A percentile compares a stretch with the other conserved stretches of the same genome.
Evolutionary conservation across 2,888 invertebrate genomes (phyloP).

Genomic region (Leptopterna dolabrata): DNA sequence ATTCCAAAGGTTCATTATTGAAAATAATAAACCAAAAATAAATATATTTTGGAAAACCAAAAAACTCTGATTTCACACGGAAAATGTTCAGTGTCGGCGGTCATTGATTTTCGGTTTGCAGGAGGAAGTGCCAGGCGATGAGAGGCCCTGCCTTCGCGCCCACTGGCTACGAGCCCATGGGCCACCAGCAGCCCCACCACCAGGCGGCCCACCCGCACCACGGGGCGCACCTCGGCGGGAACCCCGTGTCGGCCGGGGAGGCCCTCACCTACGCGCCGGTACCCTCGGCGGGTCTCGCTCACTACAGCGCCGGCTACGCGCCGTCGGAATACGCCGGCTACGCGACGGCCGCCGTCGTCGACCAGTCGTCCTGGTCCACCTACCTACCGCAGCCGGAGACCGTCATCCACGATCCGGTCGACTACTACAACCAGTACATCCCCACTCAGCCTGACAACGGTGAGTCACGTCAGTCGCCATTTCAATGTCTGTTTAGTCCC

Average conservation of each 20-base stretch:
- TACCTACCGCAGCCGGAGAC: slow-evolving; percentile 47
- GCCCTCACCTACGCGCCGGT: slow-evolving; percentile 22
- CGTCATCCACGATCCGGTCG: slow-evolving; percentile 50
- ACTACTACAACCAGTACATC: slow-evolving; percentile 53
- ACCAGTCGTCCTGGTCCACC: slow-evolving; percentile 18
- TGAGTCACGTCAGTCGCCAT: slow-evolving; percentile 37
- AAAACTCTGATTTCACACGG: no score
- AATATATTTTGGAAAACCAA: no score
- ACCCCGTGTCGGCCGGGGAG: slow-evolving; percentile 15
- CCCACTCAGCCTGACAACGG: slow-evolving; percentile 50
- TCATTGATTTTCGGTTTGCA: no score
- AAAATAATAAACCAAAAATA: no score
- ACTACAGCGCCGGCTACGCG: slow-evolving; percentile 34
- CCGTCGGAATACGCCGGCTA: slow-evolving; percentile 52
- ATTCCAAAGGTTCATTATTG: no score
- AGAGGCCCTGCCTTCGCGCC: slow-evolving; percentile 50
- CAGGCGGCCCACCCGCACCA: slow-evolving; percentile 28
- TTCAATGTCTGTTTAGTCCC: no score
- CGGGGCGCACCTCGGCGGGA: neutral
- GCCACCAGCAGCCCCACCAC: slow-evolving; percentile 2
- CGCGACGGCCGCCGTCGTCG: slow-evolving; percentile 20
- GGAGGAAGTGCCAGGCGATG: slow-evolving; percentile 57
- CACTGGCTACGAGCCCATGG: slow-evolving; percentile 22
- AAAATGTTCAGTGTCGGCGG: no score
- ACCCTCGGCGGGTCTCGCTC: neutral